Conservation (phyloP, 92 coral and sea anemone species). For the Heliopora coerulea region DNA sequence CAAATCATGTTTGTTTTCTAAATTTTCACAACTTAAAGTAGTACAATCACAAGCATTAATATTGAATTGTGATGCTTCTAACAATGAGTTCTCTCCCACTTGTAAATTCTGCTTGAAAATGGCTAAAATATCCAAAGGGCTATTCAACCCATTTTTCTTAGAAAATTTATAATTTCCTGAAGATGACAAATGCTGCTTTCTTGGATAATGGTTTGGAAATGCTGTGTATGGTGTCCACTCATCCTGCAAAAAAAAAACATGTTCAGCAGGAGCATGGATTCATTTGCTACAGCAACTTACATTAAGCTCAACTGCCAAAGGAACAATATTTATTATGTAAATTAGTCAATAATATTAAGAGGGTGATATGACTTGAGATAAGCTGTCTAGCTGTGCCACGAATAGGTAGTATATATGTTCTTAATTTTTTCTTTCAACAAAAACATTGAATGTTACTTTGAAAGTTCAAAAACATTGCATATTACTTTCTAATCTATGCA, state of each 20-base stretch:
- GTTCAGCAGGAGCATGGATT: too few species aligned
- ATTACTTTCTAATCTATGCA: too few species aligned
- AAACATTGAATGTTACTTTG: too few species aligned
- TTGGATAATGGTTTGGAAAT: background rate
- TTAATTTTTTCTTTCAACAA: too few species aligned
- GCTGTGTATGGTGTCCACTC: constrained; percentile 29
- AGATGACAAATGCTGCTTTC: constrained; percentile 5
- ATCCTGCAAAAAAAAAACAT: constrained; percentile 2
- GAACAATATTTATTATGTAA: too few species aligned
- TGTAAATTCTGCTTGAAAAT: background rate
- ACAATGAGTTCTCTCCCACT: background rate
- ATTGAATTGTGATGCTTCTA: background rate
- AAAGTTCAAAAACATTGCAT: too few species aligned
- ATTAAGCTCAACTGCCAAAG: too few species aligned
- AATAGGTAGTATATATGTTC: too few species aligned
- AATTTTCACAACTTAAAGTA: background rate
- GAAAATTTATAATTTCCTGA: background rate
- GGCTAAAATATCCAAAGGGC: background rate
- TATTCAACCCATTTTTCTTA: background rate
- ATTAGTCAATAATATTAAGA: too few species aligned
- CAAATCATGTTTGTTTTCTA: background rate
- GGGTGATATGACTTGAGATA: too few species aligned
- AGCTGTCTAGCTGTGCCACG: too few species aligned
- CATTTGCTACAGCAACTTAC: too few species aligned
- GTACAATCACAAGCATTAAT: background rate